Evolutionary conservation across 2,888 invertebrate genomes (phyloP), one percentile per base, ranked within the genome.

Genomic region (Lasius platythorax): DNA sequence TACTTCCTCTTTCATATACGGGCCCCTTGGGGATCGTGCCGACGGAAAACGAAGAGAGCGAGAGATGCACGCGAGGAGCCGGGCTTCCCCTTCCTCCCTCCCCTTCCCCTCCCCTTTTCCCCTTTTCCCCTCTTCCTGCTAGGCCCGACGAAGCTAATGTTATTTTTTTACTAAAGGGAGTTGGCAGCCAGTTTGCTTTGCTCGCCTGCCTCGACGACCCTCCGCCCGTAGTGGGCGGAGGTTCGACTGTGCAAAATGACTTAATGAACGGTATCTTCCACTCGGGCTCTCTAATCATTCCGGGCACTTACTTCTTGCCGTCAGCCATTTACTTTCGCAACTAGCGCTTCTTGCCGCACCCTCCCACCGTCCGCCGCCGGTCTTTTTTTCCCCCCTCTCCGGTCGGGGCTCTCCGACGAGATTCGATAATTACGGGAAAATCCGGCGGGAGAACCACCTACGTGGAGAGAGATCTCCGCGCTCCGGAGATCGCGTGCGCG

Each of bases 181-280:
- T 88, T 87, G 90, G 89, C 88, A 90, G 89, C 74, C 88, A 88
- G 91, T 91, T 91, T 86, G 89, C 89, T 89, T 86, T 87, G 85
- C 87, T 74, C 84, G 85, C 66, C 76, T 50, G 63, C 56, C 70
- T 82, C 40, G 81, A 76, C 82, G 68, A 64, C 82, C 68, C 84
- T 58, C 75, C 82, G 67, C 33, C 56, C 68, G 33, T 58, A 85
- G 91, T 87, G 85, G 90, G 91, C 91, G 91, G 89, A 84, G 89
- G 91, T 91, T 87, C 87, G 85, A 91, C 91, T 88, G 91, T 87
- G 89, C 87, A 87, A 91, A 91, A 91, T 89, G 91, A 91, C 91
- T 91, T 91, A 91, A 91, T 88, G 91, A 91, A 91, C 91, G 89
- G 91, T 91, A 91, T 91, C 91, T 89, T 89, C 91, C 83, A 86